Conservation (phyloP, 1,140 invertebrate species). For the Stratiolaelaps scimitus region DNA sequence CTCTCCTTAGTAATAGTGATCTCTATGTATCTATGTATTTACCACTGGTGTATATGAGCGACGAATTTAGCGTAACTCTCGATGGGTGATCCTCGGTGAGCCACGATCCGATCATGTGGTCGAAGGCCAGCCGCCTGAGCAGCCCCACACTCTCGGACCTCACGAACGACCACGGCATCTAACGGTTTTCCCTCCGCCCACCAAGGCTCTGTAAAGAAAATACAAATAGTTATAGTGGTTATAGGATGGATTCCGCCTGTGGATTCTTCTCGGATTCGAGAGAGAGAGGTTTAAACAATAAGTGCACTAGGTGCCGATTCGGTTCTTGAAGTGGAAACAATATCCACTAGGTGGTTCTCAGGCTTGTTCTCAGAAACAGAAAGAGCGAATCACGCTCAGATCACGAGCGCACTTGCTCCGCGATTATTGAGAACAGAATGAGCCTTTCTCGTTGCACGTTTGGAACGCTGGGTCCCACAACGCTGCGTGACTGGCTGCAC, state of each 20-base stretch:
- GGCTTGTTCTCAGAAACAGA: too few species aligned
- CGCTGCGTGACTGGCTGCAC: too few species aligned
- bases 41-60: constrained; percentile 20
- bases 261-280: not conserved
- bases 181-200: constrained; percentile 20
- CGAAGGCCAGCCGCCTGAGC: constrained; percentile 18
- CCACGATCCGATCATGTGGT: constrained; percentile 7
- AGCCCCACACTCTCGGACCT: constrained; percentile 17
- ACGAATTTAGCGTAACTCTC: constrained; percentile 27
- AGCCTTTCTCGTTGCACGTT: too few species aligned
- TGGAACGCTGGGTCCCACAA: too few species aligned
- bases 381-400: too few species aligned
- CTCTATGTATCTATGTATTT: not conserved
- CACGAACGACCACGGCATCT: constrained; percentile 14
- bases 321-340: too few species aligned
- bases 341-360: too few species aligned
- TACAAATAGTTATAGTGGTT: not conserved
- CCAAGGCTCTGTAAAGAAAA: not conserved
- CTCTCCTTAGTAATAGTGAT: too few species aligned
- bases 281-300: too few species aligned
- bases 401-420: too few species aligned
- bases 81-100: constrained; percentile 8
- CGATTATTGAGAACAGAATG: too few species aligned
- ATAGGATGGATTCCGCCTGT: not conserved
- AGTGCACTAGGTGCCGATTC: too few species aligned